These are phyloP conservation scores for Galago senegalensis DNA, from an alignment of 2,797 vertebrate genomes.

Conservation along the genomic window DNA sequence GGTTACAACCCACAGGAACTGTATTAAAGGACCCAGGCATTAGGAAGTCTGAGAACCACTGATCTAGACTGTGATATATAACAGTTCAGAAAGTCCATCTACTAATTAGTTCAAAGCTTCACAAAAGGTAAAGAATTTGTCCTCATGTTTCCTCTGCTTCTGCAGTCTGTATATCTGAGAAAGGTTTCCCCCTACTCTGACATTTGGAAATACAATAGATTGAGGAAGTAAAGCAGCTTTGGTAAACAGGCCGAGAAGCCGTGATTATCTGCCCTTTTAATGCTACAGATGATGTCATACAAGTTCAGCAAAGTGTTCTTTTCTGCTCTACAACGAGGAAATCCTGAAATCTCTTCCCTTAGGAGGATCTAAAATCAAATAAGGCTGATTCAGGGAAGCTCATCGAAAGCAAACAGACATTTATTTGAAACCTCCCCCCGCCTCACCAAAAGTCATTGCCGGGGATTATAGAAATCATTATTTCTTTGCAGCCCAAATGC, in stretches of 20 bases:
- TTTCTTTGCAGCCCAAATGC: conserved; percentile 73
- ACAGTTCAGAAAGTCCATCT: background rate
- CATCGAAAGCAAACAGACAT: conserved; percentile 86
- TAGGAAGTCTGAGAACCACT: too few relatives aligned
- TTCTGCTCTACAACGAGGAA: conserved; percentile 75
- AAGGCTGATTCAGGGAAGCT: conserved; percentile 83
- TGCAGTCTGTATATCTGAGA: conserved; percentile 76
- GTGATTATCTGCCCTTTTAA: conserved; percentile 83
- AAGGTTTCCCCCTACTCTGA: conserved; percentile 85
- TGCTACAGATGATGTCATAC: conserved; percentile 71
- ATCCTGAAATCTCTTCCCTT: conserved; percentile 82
- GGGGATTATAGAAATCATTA: conserved; percentile 84
- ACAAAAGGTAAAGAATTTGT: conserved; percentile 77
- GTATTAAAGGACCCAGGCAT: too few relatives aligned
- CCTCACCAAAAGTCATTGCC: conserved; percentile 76
- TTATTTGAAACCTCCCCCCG: conserved; percentile 85
- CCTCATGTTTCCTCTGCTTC: conserved; percentile 81
- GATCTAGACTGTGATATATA: background rate
- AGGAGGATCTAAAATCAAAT: conserved; percentile 88
- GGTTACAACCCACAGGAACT: too few relatives aligned
- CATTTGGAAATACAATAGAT: conserved; percentile 89
- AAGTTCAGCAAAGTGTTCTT: conserved; percentile 80
- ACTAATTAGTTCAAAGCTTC: conserved; percentile 82
- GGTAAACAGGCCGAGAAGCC: conserved; percentile 83
- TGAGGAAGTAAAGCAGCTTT: conserved; percentile 73